Conservation (phyloP, 2,888 invertebrate genomes). For the Mythimna impura region DNA sequence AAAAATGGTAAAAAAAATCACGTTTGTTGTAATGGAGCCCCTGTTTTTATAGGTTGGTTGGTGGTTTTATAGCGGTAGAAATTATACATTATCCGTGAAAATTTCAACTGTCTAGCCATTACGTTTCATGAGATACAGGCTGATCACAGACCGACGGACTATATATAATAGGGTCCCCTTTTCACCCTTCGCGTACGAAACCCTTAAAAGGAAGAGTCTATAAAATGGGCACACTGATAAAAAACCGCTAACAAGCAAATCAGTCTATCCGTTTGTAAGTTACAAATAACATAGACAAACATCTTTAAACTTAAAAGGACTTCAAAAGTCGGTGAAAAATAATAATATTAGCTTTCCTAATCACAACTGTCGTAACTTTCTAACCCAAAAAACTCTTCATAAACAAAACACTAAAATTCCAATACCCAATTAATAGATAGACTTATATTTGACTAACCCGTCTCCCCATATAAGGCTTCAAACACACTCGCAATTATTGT, state of each 20-base stretch:
- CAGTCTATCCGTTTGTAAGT: not conserved
- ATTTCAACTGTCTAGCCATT: too few relatives aligned
- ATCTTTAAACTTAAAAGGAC: not conserved
- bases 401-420: slow-evolving; percentile 15
- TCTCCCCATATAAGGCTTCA: slow-evolving; percentile 22
- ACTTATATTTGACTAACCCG: not conserved
- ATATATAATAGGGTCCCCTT: too few relatives aligned
- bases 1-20: too few relatives aligned
- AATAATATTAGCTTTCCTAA: slow-evolving; percentile 8
- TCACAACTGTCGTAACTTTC: slow-evolving; percentile 6
- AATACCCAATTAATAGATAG: slow-evolving; percentile 2
- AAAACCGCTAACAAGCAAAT: not conserved
- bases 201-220: not conserved
- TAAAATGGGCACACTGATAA: not conserved
- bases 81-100: too few relatives aligned
- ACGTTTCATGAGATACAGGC: too few relatives aligned
- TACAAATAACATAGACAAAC: not conserved
- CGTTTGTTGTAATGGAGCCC: too few relatives aligned
- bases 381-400: slow-evolving; percentile 2
- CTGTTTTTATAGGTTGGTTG: too few relatives aligned
- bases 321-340: not conserved
- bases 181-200: too few relatives aligned
- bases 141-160: too few relatives aligned
- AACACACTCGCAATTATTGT: slow-evolving; percentile 18
- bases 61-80: too few relatives aligned